Conservation (phyloP, 2,888 invertebrate genomes). For the Macrosiphum euphorbiae region DNA sequence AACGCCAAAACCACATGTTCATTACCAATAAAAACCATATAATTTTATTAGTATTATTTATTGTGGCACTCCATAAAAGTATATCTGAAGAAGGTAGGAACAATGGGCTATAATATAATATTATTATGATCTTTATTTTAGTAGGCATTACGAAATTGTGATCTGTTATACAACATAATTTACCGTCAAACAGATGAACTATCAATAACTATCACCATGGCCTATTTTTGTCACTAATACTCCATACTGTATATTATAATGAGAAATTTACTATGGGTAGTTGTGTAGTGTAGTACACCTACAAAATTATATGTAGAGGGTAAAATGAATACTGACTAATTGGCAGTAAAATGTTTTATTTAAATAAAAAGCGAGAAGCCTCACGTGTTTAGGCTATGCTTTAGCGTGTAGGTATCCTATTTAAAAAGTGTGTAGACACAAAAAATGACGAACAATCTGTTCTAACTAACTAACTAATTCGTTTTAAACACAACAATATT, state of each 20-base stretch:
- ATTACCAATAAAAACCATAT: background rate
- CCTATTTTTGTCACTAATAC: background rate
- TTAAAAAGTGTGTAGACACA: background rate
- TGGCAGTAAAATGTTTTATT: background rate
- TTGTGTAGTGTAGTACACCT: background rate
- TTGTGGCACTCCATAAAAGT: background rate
- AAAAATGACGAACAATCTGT: background rate
- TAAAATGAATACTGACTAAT: background rate
- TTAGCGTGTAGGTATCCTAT: no score
- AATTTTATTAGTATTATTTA: background rate
- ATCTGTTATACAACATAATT: background rate
- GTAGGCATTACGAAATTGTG: background rate
- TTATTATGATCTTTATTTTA: background rate
- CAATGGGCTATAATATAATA: background rate
- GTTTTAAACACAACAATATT: background rate
- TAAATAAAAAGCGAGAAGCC: background rate
- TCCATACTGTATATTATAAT: background rate
- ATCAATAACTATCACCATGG: background rate
- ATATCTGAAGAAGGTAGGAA: background rate
- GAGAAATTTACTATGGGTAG: background rate
- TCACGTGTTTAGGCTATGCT: background rate
- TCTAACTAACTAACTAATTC: background rate
- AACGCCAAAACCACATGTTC: background rate
- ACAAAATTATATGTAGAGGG: background rate
- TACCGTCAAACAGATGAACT: background rate